Base-by-base conservation (phyloP, 2,113 vertebrate genomes). In the Callionymus lyra region DNA sequence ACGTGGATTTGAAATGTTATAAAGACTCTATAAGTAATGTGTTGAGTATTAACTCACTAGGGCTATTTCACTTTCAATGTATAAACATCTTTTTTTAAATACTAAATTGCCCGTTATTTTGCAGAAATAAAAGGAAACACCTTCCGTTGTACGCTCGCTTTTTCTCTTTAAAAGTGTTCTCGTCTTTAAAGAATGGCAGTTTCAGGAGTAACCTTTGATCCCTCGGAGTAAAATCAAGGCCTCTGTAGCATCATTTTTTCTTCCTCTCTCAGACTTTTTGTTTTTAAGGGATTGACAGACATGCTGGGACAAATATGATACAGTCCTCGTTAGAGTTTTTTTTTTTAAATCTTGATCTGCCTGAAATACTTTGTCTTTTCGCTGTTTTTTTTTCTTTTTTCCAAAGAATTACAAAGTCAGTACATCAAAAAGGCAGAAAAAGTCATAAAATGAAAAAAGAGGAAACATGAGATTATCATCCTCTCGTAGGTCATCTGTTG, bases 371-470 rank as follows among this genome's bases (percentile, higher is more conserved):
- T 77, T 65, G 54, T 69, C 53, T 72, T 74, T 21, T 64, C 58
- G 61, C 39, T 72, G 68, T 73, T 5, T 27, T 86, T 86, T 44
- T 39, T 69, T 55, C 66, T 68, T 77, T 47, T 86, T 80, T 88
- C 90, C 82, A 82, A 85, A 84, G 89, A 91, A 90, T 94, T 91
- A 96, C 89, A 96, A 92, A 93, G 86, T 82, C 82, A 87, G 82
- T 85, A 88, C 84, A 85, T 85, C 81, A 84, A 84, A 45, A 86
- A 88, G 76, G 75, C 66, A 79, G 79, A 85, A 82, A 85, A 85
- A 70, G 80, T 70, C 68, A 72, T 85, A 85, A 82, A 82, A 66
- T 32, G 35, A 74, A 75, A 66, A 60, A 44, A 65, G 61, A 57
- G 68, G 65, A 65, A 80, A 76, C 74, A 78, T 34, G 70, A 65